Evolutionary conservation across 2,888 invertebrate species (phyloP).

Genomic region (Phengaris arion): DNA sequence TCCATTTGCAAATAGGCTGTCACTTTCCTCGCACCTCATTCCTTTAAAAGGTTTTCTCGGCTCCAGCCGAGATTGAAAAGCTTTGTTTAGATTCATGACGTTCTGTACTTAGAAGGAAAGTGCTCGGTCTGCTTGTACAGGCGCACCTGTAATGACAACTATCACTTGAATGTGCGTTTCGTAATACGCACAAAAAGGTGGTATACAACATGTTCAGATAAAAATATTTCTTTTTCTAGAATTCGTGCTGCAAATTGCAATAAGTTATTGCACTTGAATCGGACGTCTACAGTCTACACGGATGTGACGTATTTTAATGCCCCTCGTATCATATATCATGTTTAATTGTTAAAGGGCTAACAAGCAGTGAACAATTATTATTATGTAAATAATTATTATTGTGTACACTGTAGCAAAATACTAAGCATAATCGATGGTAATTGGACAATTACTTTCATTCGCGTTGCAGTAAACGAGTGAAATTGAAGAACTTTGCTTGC

Average conservation of each 20-base stretch:
- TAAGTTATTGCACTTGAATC: not conserved
- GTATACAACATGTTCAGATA: not conserved
- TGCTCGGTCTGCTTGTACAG: not conserved
- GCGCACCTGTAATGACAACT: slow-evolving; percentile 17
- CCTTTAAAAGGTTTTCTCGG: slow-evolving; percentile 21
- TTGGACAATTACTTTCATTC: slow-evolving; percentile 12
- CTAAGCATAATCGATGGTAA: slow-evolving; percentile 10
- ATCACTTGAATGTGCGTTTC: not conserved
- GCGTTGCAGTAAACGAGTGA: slow-evolving; percentile 1
- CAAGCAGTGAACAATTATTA: not conserved
- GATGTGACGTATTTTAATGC: not conserved
- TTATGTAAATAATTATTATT: slow-evolving; percentile 5
- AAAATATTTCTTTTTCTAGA: not conserved
- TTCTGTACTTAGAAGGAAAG: slow-evolving; percentile 7
- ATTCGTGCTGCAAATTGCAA: not conserved
- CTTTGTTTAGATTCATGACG: slow-evolving; percentile 22
- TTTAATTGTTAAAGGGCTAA: not conserved
- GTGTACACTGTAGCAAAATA: not conserved
- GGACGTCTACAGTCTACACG: not conserved
- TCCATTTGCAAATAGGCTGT: slow-evolving; percentile 25
- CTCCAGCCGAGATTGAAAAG: slow-evolving; percentile 20
- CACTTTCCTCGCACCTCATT: slow-evolving; percentile 20
- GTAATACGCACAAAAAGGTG: not conserved
- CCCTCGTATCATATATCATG: not conserved
- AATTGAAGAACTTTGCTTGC: slow-evolving; percentile 6